phyloP scores from a whole-genome alignment of 2,113 vertebrate species.

The Enhydra lutris region DNA sequence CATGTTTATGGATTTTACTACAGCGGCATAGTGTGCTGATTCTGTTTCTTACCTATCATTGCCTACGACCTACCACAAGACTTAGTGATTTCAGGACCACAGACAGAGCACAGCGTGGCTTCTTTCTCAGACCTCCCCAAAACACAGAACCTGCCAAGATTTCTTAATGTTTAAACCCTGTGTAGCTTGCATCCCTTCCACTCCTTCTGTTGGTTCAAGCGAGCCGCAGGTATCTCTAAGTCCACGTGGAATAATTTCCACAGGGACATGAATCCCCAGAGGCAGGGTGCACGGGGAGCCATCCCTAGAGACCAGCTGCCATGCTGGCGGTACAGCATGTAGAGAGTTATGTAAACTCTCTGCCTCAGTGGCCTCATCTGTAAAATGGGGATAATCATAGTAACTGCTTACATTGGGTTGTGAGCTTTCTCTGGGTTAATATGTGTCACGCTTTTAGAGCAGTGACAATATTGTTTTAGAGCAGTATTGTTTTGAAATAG shows the following conservation, averaged over 20 bases:
- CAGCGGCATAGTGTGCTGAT: fast-evolving
- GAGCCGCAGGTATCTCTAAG: fast-evolving
- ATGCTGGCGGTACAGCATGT: background rate
- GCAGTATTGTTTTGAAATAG: background rate
- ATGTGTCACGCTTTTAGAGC: too few species aligned
- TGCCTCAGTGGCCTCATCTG: fast-evolving
- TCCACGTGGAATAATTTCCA: fast-evolving
- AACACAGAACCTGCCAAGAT: background rate
- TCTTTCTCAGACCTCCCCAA: fast-evolving
- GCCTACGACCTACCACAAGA: background rate
- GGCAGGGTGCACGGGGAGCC: fast-evolving
- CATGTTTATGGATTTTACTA: fast-evolving
- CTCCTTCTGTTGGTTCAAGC: background rate
- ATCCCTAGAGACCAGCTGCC: background rate
- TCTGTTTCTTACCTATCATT: background rate
- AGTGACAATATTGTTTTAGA: background rate
- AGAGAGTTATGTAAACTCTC: too few species aligned
- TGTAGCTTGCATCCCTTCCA: fast-evolving
- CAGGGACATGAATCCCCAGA: fast-evolving
- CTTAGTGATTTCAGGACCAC: background rate
- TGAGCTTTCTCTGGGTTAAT: too few species aligned
- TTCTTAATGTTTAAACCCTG: too few species aligned
- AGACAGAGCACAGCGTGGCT: background rate
- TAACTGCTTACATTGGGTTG: fast-evolving
- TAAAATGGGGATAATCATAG: fast-evolving